phyloP scores from a whole-genome alignment of 2,113 vertebrate species.

The Pionites leucogaster region DNA sequence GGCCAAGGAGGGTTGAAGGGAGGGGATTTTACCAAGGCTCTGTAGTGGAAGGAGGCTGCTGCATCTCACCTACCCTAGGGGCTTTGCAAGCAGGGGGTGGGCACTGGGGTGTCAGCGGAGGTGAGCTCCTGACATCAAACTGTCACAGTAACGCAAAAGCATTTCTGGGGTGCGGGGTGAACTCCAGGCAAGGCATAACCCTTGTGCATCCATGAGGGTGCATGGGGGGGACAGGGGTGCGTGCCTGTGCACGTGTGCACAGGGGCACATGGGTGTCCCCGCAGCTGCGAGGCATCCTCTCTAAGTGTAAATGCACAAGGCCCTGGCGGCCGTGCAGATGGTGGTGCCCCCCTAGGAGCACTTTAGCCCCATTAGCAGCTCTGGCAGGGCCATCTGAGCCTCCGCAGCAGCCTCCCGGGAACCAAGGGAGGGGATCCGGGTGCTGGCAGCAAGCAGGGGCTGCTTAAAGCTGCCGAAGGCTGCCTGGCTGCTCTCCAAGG shows the following conservation, averaged over 20 bases:
- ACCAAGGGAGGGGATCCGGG: not conserved
- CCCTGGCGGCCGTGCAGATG: constrained; percentile 1
- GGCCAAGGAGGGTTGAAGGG: fast-evolving
- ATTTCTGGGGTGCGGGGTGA: not conserved
- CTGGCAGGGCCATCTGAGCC: constrained; percentile 30
- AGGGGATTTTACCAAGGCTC: not conserved
- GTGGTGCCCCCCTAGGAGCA: constrained; percentile 1
- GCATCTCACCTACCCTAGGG: fast-evolving
- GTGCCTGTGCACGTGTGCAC: not conserved
- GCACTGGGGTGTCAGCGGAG: fast-evolving
- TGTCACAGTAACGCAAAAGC: not conserved
- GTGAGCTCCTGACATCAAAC: not conserved
- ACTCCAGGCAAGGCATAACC: not conserved
- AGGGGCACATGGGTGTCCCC: not conserved
- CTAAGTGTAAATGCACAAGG: not conserved
- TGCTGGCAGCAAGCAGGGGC: not conserved
- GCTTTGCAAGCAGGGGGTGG: fast-evolving
- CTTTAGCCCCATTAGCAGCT: constrained; percentile 70
- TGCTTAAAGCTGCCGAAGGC: not conserved
- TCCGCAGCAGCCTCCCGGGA: fast-evolving
- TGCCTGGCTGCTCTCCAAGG: fast-evolving
- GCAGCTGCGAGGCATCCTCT: fast-evolving
- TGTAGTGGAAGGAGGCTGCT: not conserved
- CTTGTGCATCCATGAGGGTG: too few relatives aligned
- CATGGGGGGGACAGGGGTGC: not conserved